Evolutionary conservation across 2,113 vertebrate genomes (phyloP).

Genomic region (Chionomys nivalis): DNA sequence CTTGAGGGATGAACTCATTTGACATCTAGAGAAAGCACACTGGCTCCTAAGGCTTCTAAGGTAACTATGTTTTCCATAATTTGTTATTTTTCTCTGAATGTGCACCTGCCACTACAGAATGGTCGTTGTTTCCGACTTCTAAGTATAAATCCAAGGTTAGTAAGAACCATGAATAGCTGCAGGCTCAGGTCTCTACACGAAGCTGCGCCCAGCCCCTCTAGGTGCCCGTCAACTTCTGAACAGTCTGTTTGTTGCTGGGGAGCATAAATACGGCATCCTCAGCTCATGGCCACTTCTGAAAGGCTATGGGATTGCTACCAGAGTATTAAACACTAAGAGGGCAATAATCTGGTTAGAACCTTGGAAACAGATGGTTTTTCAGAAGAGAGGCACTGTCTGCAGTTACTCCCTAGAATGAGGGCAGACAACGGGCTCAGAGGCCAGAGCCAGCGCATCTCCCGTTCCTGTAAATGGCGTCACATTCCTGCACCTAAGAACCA

Average conservation of each 20-base stretch:
- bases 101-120: neutral
- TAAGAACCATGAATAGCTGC: neutral
- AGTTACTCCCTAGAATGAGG: neutral
- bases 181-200: neutral
- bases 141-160: neutral
- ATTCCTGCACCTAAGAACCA: neutral
- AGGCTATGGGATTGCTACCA: accelerated
- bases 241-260: neutral
- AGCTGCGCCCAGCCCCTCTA: neutral
- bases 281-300: neutral
- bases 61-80: neutral
- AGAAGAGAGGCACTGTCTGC: neutral
- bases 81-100: neutral
- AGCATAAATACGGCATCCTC: neutral
- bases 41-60: neutral
- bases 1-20: neutral
- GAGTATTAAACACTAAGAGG: neutral
- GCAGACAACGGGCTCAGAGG: neutral
- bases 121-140: neutral
- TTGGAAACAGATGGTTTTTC: neutral
- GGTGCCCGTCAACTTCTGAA: neutral
- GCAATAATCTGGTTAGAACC: neutral
- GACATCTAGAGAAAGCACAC: neutral
- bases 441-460: neutral
- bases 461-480: neutral